Conservation (phyloP, 2,113 vertebrate species). For the Nannobrachium achirus region DNA sequence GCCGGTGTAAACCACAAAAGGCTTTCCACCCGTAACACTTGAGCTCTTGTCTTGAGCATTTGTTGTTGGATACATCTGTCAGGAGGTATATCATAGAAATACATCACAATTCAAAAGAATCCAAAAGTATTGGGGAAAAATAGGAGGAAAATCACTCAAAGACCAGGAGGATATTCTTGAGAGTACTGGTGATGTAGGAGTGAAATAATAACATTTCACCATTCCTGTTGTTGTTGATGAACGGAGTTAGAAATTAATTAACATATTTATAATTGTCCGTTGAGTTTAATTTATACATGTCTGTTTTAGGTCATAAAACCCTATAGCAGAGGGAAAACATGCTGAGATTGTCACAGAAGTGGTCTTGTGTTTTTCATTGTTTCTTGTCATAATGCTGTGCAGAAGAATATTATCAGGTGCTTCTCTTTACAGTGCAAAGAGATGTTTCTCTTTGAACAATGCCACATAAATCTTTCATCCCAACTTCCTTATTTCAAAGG, state of each 20-base stretch:
- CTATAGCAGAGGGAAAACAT: background rate
- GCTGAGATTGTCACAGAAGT: background rate
- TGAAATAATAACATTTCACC: background rate
- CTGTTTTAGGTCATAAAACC: background rate
- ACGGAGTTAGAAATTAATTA: background rate
- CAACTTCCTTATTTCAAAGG: constrained; percentile 76
- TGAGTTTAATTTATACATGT: background rate
- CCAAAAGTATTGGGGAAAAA: constrained; percentile 4
- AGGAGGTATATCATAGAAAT: constrained; percentile 55
- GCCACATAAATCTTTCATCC: constrained; percentile 76
- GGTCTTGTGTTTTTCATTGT: constrained; percentile 16
- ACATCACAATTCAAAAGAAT: constrained; percentile 43
- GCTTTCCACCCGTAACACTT: constrained; percentile 73
- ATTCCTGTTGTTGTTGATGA: background rate
- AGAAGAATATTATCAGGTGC: constrained; percentile 32
- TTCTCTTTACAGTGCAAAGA: constrained; percentile 66
- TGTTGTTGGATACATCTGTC: constrained; percentile 65
- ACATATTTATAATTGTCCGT: background rate
- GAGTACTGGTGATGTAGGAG: background rate
- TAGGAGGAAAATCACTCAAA: constrained; percentile 18
- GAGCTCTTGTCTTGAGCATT: constrained; percentile 75
- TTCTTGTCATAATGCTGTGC: constrained; percentile 20
- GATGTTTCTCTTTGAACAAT: constrained; percentile 77
- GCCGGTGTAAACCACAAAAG: constrained; percentile 77
- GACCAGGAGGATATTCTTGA: background rate